These are phyloP conservation scores for Augochlorella aurata DNA, from an alignment of 2,888 invertebrate genomes.

Conservation along the genomic window DNA sequence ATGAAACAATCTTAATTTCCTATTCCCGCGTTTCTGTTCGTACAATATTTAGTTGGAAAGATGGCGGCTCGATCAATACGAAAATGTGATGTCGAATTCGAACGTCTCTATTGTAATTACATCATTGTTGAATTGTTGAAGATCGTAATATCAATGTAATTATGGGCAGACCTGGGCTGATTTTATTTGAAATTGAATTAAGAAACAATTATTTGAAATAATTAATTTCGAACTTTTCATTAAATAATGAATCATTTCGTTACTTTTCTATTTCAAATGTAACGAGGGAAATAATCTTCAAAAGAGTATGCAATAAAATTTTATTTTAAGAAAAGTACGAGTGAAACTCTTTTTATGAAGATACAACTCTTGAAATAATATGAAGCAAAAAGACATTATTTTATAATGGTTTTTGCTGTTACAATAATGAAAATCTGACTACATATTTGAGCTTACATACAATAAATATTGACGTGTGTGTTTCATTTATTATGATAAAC, in stretches of 20 bases:
- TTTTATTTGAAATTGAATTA: no score
- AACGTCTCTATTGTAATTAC: not conserved
- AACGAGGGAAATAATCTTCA: no score
- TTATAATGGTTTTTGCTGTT: not conserved
- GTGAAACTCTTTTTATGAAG: no score
- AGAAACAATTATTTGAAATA: no score
- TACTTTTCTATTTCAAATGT: no score
- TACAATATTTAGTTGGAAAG: conserved; percentile 5
- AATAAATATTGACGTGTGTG: not conserved
- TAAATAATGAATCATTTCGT: no score
- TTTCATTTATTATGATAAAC: not conserved
- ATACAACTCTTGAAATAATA: no score
- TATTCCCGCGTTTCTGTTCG: not conserved
- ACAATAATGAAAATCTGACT: not conserved
- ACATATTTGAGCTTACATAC: not conserved
- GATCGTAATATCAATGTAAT: not conserved
- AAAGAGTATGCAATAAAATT: no score
- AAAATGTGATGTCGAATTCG: not conserved
- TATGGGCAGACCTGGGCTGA: not conserved
- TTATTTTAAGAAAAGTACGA: no score
- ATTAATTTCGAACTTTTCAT: no score
- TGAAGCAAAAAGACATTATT: no score
- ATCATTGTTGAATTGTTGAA: not conserved
- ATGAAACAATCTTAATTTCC: not conserved
- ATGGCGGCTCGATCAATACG: conserved; percentile 7